Evolutionary conservation across 2,888 invertebrate species (phyloP), one percentile per base, ranked within the genome.

Genomic region (Aquatica leii): DNA sequence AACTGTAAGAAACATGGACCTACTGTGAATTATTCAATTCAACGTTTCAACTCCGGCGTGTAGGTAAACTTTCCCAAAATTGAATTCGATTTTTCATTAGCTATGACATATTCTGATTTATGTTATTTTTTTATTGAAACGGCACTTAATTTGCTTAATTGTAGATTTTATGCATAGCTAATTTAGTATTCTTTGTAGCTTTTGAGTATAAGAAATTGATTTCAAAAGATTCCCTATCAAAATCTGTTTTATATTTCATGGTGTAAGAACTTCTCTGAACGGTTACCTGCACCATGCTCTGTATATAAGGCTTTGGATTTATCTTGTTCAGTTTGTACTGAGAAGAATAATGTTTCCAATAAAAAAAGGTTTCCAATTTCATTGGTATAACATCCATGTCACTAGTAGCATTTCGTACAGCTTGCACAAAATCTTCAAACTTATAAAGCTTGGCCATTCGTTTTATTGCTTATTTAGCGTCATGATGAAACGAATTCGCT

Each of bases 401-500:
- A 43, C 17, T 14, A 43, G 41, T 3, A 43, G 41, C 41, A 43
- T 17, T 17, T 43, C 17, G 14, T 43, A 43, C 41, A 17, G 14
- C 41, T 43, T 43, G 41, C 17, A 43, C 41, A 43, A 43, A 17
- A 43, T 37, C 37, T 37, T 37, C 37, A 17, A 43, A 43, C 8
- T 43, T 17, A n/a, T n/a, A n/a, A n/a, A n/a, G n/a, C 67, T 69
- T 69, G 65, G 65, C 67, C 69, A 63, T 61, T 62, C 58, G 63
- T 69, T 69, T 62, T 61, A 55, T 53, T 20, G 35, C 40, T 8
- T 11, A 73, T 67, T 6, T 73, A 1, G 69, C 69, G 41, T 71
- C 68, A 34, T 67, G 67, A 51, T 73, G 73, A 9, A 72, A 60
- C 41, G 68, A 66, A 41, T 72, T 71, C 59, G 59, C 24, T 31